Base-by-base conservation (phyloP, 2,113 vertebrate genomes). In the Xiphorhynchus elegans region DNA sequence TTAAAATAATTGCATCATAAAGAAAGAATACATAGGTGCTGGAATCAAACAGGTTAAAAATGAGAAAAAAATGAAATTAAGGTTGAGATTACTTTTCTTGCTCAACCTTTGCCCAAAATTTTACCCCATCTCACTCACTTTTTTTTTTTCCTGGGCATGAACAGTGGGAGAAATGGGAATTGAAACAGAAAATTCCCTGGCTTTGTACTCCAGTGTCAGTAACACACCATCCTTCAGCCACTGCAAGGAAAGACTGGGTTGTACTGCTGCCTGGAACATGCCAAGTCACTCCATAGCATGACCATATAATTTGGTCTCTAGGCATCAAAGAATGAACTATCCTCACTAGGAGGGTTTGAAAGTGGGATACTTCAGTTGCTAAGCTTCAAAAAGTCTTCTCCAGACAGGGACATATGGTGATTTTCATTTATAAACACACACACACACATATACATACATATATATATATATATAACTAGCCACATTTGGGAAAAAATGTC, bases 401-500 rank as follows among this genome's bases (percentile, higher is more conserved):
- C 82, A 95, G 85, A 62, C 67, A 68, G 7, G 25, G 77, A 64
- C 55, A 77, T 72, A 93, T 26, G 59, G 66, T 72, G 81, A 82
- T 75, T 81, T 46, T 91, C n/a, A 74, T 92, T 78, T 63, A 60
- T 16, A 60, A 15, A 23, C 13, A 14, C 20, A 15, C 33, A 19
- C 59, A 19, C 17, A 29, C 10, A 42, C 11, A 63, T 11, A 13
- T 17, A 28, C 25, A 18, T 17, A 60, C 25, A 26, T 6, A 26
- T 9, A 37, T 6, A 69, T 53, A 59, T 66, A 85, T 29, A 50
- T 74, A 49, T 35, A 83, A 74, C 73, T 81, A 74, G 25, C 55
- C 52, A 87, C 28, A 55, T 81, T 62, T 90, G 50, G 64, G 42
- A 91, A 95, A 90, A 90, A 89, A 84, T 77, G n/a, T 46, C 91